Percentiles rank a stretch among this genome's conserved stretches.
phyloP scores from a whole-genome alignment of 2,113 vertebrate species.

The Anhinga anhinga region DNA sequence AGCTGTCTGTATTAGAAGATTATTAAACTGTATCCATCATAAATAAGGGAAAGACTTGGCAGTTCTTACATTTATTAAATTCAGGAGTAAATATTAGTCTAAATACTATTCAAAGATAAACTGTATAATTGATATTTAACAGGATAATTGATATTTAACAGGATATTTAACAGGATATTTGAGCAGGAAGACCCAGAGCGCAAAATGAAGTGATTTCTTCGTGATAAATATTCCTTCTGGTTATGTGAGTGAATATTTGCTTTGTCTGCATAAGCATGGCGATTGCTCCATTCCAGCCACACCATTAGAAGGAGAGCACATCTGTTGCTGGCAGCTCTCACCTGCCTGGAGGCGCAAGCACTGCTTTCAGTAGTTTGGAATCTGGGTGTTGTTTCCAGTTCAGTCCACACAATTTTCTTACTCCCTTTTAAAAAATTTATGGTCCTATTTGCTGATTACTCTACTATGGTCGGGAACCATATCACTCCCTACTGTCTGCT shows the following conservation, averaged over 20 bases:
- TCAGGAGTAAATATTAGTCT: background rate
- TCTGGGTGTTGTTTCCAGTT: background rate
- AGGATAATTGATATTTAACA: background rate
- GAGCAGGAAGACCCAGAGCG: background rate
- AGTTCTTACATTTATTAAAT: background rate
- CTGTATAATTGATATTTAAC: background rate
- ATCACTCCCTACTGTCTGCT: background rate
- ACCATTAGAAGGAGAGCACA: background rate
- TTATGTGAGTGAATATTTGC: background rate
- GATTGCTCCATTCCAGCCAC: background rate
- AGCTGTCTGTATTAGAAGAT: background rate
- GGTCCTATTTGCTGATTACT: background rate
- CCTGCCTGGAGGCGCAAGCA: background rate
- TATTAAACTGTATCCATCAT: background rate
- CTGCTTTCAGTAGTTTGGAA: background rate
- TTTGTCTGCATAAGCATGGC: fast-evolving
- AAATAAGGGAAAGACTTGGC: background rate
- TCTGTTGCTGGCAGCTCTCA: fast-evolving
- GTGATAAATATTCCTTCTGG: background rate
- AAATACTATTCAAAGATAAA: background rate
- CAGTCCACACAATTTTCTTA: background rate
- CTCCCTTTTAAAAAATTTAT: background rate
- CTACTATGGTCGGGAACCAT: background rate
- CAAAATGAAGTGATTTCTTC: background rate
- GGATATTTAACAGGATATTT: no score